Evolutionary conservation across 2,113 vertebrate genomes (phyloP).

Genomic region (Cranoglanis bouderius): DNA sequence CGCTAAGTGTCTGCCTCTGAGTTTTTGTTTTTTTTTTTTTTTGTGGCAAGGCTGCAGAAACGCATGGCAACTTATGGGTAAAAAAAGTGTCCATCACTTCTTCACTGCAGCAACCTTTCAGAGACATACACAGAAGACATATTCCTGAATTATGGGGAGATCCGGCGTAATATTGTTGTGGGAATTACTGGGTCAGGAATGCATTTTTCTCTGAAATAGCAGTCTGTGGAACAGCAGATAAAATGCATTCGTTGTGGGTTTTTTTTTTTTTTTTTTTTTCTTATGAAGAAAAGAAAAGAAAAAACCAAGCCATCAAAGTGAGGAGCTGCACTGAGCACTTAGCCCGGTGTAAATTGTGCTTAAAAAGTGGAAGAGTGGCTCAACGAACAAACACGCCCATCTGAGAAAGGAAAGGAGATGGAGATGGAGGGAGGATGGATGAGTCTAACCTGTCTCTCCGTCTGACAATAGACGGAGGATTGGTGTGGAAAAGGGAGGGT

Average conservation of each 20-base stretch:
- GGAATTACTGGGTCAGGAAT: constrained; percentile 75
- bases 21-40: constrained; percentile 11
- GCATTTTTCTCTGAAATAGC: constrained; percentile 69
- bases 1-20: constrained; percentile 29
- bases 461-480: constrained; percentile 48
- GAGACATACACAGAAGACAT: constrained; percentile 20
- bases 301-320: constrained; percentile 25
- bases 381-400: constrained; percentile 42
- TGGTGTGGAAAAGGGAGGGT: constrained; percentile 40
- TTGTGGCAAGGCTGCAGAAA: constrained; percentile 25
- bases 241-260: constrained; percentile 34
- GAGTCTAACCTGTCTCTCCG: constrained; percentile 30
- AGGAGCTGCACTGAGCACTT: constrained; percentile 37
- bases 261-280: constrained; percentile 33
- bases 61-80: background rate
- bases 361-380: constrained; percentile 50
- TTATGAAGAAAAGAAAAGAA: background rate
- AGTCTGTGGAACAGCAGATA: constrained; percentile 56
- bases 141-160: constrained; percentile 50
- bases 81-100: background rate
- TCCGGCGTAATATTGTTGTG: constrained; percentile 60
- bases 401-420: constrained; percentile 24
- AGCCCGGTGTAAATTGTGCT: constrained; percentile 44
- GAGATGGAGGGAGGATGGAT: background rate
- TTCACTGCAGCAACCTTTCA: background rate